Percentiles rank a stretch among this genome's conserved stretches.
Conservation (phyloP, 2,888 invertebrate species). For the Melangyna quadrimaculata region DNA sequence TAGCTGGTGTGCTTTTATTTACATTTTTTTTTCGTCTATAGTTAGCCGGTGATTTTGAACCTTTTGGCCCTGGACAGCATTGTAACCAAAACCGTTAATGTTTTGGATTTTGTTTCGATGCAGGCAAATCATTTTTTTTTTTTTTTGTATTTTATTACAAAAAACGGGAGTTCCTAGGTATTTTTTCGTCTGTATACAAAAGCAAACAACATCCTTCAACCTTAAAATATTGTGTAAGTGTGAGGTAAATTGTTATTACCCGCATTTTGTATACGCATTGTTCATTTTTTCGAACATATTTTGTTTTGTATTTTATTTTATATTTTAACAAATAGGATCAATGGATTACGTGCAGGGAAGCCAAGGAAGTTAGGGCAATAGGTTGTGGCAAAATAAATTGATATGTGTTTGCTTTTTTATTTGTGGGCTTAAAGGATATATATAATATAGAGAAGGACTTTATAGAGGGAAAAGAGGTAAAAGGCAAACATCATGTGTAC, state of each 20-base stretch:
- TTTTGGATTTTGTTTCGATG: constrained; percentile 40
- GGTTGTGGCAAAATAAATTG: constrained; percentile 26
- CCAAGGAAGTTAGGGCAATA: constrained; percentile 26
- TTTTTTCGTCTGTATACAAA: not conserved
- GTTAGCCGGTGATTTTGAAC: constrained; percentile 52
- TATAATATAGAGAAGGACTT: not conserved
- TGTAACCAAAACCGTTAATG: constrained; percentile 14
- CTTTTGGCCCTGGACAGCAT: constrained; percentile 32
- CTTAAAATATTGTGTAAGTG: not conserved
- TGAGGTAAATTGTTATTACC: constrained; percentile 24
- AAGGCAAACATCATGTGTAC: constrained; percentile 4
- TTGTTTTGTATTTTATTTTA: constrained; percentile 43
- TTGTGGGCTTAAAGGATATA: not conserved
- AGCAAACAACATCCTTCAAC: not conserved
- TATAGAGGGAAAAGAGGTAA: not conserved
- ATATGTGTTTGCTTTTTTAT: constrained; percentile 15
- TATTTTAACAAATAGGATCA: constrained; percentile 59
- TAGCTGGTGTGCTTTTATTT: not conserved
- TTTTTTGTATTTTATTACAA: constrained; percentile 10
- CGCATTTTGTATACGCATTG: constrained; percentile 54
- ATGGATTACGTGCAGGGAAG: constrained; percentile 59
- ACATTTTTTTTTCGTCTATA: constrained; percentile 21
- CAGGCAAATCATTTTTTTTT: constrained; percentile 26
- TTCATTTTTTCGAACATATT: constrained; percentile 38
- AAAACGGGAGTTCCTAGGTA: not conserved